phyloP scores from a whole-genome alignment of 2,797 vertebrate genomes.

The Enteromius unitaeniatus region DNA sequence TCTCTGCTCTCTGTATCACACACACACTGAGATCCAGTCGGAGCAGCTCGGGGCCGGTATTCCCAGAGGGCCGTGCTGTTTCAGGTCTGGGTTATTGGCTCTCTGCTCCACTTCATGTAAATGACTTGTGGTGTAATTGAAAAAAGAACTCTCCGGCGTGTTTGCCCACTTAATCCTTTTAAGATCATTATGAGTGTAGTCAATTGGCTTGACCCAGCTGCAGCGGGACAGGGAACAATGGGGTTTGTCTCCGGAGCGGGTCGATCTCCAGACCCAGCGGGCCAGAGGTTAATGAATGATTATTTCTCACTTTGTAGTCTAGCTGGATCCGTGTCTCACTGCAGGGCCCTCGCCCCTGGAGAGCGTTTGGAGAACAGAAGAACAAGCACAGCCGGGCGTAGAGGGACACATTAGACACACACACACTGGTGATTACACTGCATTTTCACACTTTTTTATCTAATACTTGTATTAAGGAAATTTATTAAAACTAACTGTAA shows the following conservation, averaged over 20 bases:
- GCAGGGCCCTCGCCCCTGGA: conserved; percentile 37
- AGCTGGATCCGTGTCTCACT: conserved; percentile 71
- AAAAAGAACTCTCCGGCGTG: conserved; percentile 76
- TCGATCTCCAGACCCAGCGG: conserved; percentile 62
- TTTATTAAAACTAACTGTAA: neutral
- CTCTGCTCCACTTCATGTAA: conserved; percentile 73
- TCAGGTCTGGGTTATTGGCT: conserved; percentile 64
- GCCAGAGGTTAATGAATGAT: conserved; percentile 86
- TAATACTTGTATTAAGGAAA: neutral
- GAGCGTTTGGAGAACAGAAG: conserved; percentile 49
- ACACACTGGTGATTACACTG: conserved; percentile 11
- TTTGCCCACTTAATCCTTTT: conserved; percentile 82
- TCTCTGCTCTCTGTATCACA: conserved; percentile 33
- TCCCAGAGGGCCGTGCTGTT: conserved; percentile 64
- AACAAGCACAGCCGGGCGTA: conserved; percentile 32
- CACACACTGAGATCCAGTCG: conserved; percentile 48
- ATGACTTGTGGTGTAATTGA: conserved; percentile 79
- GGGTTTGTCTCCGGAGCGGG: conserved; percentile 56
- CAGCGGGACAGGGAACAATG: conserved; percentile 67
- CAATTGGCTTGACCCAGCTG: conserved; percentile 80
- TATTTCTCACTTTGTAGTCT: conserved; percentile 85
- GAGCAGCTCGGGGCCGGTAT: conserved; percentile 56
- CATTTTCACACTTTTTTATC: neutral
- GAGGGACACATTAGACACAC: conserved; percentile 35
- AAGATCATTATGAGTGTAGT: conserved; percentile 81